A percentile compares a stretch with the other conserved stretches of the same genome.
Evolutionary conservation across 2,113 vertebrate genomes (phyloP).

Genomic region (Kryptolebias marmoratus): DNA sequence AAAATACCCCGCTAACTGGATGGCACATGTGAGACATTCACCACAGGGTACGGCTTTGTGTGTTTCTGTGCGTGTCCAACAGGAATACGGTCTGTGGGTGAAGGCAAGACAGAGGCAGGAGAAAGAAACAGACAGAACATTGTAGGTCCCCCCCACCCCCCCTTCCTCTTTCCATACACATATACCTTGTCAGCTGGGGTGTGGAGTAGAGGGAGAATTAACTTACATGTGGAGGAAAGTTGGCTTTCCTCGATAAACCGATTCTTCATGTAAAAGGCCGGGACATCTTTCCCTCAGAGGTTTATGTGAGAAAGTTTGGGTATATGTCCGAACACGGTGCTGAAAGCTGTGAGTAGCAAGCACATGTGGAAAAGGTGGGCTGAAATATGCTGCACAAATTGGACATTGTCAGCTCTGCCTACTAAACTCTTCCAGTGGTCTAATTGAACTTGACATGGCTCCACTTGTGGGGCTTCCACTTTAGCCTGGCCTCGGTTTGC

Average conservation of each 20-base stretch:
- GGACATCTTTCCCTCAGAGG: conserved; percentile 57
- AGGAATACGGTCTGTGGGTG: conserved; percentile 54
- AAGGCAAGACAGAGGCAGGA: conserved; percentile 55
- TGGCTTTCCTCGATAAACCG: conserved; percentile 60
- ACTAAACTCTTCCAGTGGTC: conserved; percentile 58
- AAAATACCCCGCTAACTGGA: conserved; percentile 74
- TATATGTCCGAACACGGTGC: conserved; percentile 64
- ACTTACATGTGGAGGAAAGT: conserved; percentile 46
- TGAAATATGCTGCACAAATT: conserved; percentile 75
- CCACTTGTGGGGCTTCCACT: conserved; percentile 70
- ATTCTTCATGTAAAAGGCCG: conserved; percentile 49
- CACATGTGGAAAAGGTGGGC: conserved; percentile 75
- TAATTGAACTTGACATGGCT: conserved; percentile 76
- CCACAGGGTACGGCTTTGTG: conserved; percentile 61
- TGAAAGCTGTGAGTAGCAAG: conserved; percentile 53
- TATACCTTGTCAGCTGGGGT: conserved; percentile 45
- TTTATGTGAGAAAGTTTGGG: conserved; percentile 57
- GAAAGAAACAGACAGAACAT: conserved; percentile 39
- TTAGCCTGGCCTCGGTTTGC: conserved; percentile 67
- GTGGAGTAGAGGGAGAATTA: conserved; percentile 45
- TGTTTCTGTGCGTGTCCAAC: conserved; percentile 52
- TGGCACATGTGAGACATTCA: conserved; percentile 73
- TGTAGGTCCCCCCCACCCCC: conserved; percentile 4
- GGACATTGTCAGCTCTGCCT: conserved; percentile 63
- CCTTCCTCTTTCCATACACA: conserved; percentile 10